phyloP scores from a whole-genome alignment of 2,113 vertebrate species.

The Toxotes jaculatrix region DNA sequence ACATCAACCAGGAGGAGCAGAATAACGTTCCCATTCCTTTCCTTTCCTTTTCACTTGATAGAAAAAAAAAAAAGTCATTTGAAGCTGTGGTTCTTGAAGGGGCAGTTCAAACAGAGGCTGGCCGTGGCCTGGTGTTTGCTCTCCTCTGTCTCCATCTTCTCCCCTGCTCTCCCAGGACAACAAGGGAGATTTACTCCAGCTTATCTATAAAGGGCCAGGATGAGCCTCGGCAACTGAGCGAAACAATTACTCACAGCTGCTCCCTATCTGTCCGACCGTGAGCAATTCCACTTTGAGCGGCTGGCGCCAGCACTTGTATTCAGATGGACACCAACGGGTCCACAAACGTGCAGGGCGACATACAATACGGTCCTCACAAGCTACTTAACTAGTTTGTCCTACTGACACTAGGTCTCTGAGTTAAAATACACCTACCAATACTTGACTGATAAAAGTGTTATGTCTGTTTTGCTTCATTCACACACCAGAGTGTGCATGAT shows the following conservation, averaged over 20 bases:
- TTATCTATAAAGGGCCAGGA: constrained; percentile 86
- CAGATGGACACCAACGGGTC: constrained; percentile 47
- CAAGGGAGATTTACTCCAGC: constrained; percentile 81
- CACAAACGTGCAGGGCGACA: constrained; percentile 6
- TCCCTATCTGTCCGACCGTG: constrained; percentile 71
- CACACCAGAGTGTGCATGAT: too few relatives aligned
- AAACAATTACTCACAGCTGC: constrained; percentile 83
- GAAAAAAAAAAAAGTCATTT: constrained; percentile 67
- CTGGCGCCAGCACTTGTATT: constrained; percentile 36
- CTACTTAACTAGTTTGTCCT: constrained; percentile 5
- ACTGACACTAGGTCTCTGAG: constrained; percentile 6
- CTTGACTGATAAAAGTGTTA: not conserved
- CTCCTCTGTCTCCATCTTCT: constrained; percentile 72
- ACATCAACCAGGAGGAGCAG: constrained; percentile 58
- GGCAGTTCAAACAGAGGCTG: constrained; percentile 75
- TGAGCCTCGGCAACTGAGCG: constrained; percentile 77
- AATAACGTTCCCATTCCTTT: constrained; percentile 56
- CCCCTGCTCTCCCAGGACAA: constrained; percentile 77
- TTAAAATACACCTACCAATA: too few relatives aligned
- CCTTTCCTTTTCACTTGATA: constrained; percentile 43
- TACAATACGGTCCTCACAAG: constrained; percentile 16
- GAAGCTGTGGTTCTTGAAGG: constrained; percentile 77
- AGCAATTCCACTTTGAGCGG: constrained; percentile 69
- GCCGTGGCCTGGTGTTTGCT: constrained; percentile 76
- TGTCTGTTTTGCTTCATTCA: too few relatives aligned